Evolutionary conservation across 2,113 vertebrate genomes (phyloP).

Genomic region (Carettochelys insculpta): DNA sequence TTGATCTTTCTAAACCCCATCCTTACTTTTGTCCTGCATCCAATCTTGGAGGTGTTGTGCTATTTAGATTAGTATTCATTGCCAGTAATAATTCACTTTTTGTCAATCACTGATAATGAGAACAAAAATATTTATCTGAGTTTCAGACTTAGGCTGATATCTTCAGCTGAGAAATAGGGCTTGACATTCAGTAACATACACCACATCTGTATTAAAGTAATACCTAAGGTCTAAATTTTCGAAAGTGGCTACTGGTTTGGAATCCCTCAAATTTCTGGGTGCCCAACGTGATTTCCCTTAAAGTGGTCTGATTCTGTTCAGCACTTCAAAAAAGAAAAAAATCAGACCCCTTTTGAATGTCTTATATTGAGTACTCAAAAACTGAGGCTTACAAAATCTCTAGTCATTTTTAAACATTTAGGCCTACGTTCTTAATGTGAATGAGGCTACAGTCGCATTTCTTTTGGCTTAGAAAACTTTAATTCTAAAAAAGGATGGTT

Average conservation of each 20-base stretch:
- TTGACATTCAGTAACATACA: conserved; percentile 42
- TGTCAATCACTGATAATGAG: conserved; percentile 10
- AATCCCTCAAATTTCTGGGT: rapidly evolving
- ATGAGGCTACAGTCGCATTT: conserved; percentile 48
- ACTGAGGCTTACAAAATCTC: neutral
- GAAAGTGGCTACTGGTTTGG: neutral
- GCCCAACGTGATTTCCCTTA: neutral
- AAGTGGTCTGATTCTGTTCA: neutral
- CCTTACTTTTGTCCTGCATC: neutral
- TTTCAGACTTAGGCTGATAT: conserved; percentile 33
- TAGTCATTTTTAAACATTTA: neutral
- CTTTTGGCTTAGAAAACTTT: conserved; percentile 32
- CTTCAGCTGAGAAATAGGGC: conserved; percentile 50
- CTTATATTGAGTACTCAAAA: neutral
- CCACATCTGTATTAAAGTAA: conserved; percentile 40
- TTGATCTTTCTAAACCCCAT: neutral
- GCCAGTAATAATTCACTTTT: conserved; percentile 27
- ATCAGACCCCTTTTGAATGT: neutral
- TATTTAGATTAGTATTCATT: neutral
- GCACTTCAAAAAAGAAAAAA: neutral
- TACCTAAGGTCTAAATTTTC: conserved; percentile 7
- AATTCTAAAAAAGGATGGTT: neutral
- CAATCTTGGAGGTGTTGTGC: conserved; percentile 1
- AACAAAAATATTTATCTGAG: conserved; percentile 45
- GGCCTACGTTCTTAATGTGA: conserved; percentile 38